These are phyloP conservation scores for Lytechinus variegatus DNA, from an alignment of 35 echinoderm and acorn worm genomes.

Conservation along the genomic window DNA sequence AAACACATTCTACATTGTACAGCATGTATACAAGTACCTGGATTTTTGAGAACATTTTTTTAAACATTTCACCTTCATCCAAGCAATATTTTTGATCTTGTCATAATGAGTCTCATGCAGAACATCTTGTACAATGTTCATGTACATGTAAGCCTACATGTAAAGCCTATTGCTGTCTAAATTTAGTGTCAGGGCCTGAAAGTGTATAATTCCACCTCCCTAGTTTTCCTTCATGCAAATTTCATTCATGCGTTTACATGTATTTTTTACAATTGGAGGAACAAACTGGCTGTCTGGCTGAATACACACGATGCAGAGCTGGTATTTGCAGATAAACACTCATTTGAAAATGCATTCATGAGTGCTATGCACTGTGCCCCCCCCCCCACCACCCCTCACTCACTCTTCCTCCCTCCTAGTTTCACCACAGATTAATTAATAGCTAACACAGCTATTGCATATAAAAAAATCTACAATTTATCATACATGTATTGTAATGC, in stretches of 20 bases:
- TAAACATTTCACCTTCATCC: neutral
- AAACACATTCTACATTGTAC: too few species aligned
- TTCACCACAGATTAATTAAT: too few species aligned
- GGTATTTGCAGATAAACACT: neutral
- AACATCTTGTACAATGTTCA: neutral
- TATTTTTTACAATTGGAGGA: neutral
- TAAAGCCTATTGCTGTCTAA: neutral
- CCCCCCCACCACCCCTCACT: neutral
- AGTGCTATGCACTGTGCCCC: neutral
- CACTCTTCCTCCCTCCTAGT: neutral
- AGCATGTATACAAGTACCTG: neutral
- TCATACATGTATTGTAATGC: too few species aligned
- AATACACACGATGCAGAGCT: neutral
- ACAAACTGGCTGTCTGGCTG: neutral
- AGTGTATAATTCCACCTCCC: neutral
- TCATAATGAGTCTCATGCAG: neutral
- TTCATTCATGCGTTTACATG: neutral
- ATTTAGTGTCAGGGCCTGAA: neutral
- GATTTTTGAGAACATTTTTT: neutral
- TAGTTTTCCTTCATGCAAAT: neutral
- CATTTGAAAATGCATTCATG: neutral
- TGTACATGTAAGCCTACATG: neutral
- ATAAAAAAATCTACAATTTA: too few species aligned
- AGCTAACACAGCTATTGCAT: too few species aligned
- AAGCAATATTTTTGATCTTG: neutral